Evolutionary conservation across 2,888 invertebrate species (phyloP).

Genomic region (Ormyrus thymus): DNA sequence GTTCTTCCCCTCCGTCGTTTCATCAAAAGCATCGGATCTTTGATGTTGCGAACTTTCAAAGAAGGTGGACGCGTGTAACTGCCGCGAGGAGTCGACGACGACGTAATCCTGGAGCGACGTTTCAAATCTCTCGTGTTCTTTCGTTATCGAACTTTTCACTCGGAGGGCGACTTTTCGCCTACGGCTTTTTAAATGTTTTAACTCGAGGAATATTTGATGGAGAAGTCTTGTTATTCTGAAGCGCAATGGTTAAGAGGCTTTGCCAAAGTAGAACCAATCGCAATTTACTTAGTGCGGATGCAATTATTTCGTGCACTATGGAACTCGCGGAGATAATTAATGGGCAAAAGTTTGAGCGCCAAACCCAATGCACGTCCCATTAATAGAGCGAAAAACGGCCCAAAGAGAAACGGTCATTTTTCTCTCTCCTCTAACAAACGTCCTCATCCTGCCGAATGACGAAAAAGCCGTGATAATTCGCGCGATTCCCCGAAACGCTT

Average conservation of each 20-base stretch:
- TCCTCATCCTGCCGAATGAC: too few species aligned
- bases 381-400: too few species aligned
- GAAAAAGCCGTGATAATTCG: too few species aligned
- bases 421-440: background rate
- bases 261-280: too few species aligned
- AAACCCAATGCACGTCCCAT: too few species aligned
- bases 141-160: slow-evolving; percentile 31
- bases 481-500: too few species aligned
- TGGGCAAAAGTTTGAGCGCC: too few species aligned
- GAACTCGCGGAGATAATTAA: too few species aligned
- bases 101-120: slow-evolving; percentile 6
- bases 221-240: background rate
- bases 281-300: too few species aligned
- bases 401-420: background rate
- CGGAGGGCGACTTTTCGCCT: background rate
- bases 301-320: too few species aligned
- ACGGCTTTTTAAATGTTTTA: slow-evolving; percentile 2
- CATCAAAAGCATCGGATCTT: slow-evolving; percentile 49
- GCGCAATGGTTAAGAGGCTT: too few species aligned
- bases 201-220: too few species aligned
- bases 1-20: background rate
- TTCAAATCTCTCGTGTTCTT: slow-evolving; percentile 47
- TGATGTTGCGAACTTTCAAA: slow-evolving; percentile 18
- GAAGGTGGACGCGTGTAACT: slow-evolving; percentile 16
- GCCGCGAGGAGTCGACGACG: background rate